phyloP scores from a whole-genome alignment of 2,797 vertebrate genomes.

The Sus cebifrons region DNA sequence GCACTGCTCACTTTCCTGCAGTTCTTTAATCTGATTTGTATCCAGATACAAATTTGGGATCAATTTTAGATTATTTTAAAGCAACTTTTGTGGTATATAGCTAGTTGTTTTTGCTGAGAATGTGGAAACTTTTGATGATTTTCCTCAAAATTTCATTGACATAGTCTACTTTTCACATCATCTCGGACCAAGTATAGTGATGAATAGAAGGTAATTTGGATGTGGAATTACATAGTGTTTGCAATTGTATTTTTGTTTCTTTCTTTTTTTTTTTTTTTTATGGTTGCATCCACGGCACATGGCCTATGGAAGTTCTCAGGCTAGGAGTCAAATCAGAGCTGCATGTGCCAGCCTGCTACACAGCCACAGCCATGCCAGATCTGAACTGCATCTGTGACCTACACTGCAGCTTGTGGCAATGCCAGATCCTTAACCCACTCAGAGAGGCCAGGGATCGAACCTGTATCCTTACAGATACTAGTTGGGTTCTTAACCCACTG shows the following conservation, averaged over 20 bases:
- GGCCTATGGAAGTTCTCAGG: too few relatives aligned
- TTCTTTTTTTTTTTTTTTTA: too few relatives aligned
- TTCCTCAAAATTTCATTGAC: background rate
- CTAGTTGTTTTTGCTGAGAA: background rate
- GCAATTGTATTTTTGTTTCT: background rate
- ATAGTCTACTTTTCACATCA: background rate
- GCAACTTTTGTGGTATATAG: background rate
- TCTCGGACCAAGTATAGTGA: background rate
- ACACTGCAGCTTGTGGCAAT: too few relatives aligned
- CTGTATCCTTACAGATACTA: too few relatives aligned
- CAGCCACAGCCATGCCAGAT: too few relatives aligned
- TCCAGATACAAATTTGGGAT: background rate
- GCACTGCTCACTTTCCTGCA: background rate
- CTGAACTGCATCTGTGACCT: too few relatives aligned
- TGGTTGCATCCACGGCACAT: too few relatives aligned
- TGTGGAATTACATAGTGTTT: background rate
- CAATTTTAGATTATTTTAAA: constrained; percentile 17
- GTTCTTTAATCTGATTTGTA: background rate
- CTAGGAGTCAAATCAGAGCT: too few relatives aligned
- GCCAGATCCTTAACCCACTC: too few relatives aligned
- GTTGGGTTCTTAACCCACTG: too few relatives aligned
- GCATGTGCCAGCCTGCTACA: too few relatives aligned
- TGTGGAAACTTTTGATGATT: background rate
- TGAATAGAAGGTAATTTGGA: background rate
- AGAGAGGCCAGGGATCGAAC: too few relatives aligned